Percentiles rank a stretch among this genome's conserved stretches.
These are phyloP conservation scores for Sphaeramia orbicularis DNA, from an alignment of 2,797 vertebrate species.

Conservation along the genomic window DNA sequence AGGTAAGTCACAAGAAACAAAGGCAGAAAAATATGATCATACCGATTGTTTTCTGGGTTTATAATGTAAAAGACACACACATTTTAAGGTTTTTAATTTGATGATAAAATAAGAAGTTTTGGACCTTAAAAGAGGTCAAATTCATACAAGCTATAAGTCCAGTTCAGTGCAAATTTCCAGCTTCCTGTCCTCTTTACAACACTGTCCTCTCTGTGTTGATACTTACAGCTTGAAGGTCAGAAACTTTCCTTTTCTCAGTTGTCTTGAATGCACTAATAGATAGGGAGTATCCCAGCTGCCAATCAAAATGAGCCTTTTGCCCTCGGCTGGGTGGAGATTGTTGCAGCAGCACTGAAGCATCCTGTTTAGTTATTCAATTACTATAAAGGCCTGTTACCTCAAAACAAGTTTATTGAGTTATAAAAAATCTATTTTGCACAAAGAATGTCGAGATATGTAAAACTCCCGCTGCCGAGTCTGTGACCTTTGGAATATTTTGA, in stretches of 20 bases:
- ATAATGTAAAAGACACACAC: background rate
- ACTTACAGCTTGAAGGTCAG: constrained; percentile 58
- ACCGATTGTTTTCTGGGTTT: background rate
- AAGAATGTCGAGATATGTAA: constrained; percentile 50
- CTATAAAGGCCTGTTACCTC: constrained; percentile 64
- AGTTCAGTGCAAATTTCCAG: constrained; percentile 32
- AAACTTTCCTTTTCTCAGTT: constrained; percentile 61
- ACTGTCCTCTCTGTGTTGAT: constrained; percentile 58
- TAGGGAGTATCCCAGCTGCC: constrained; percentile 80
- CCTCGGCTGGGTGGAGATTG: constrained; percentile 74
- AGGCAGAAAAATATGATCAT: background rate
- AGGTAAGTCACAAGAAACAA: background rate
- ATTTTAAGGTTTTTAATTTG: constrained; percentile 20
- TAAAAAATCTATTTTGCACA: constrained; percentile 61
- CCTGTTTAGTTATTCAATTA: constrained; percentile 80
- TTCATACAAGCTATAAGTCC: constrained; percentile 50
- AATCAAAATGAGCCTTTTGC: constrained; percentile 82
- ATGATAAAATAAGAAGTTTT: constrained; percentile 51
- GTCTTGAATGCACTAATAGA: constrained; percentile 73
- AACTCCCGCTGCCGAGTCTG: constrained; percentile 20
- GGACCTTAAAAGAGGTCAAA: constrained; percentile 59
- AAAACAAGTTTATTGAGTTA: constrained; percentile 76
- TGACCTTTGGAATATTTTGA: constrained; percentile 53
- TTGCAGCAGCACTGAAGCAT: constrained; percentile 77
- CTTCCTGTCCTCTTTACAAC: constrained; percentile 62